Evolutionary conservation across 1,140 invertebrate species (phyloP).

Genomic region (Drosophila takahashii): DNA sequence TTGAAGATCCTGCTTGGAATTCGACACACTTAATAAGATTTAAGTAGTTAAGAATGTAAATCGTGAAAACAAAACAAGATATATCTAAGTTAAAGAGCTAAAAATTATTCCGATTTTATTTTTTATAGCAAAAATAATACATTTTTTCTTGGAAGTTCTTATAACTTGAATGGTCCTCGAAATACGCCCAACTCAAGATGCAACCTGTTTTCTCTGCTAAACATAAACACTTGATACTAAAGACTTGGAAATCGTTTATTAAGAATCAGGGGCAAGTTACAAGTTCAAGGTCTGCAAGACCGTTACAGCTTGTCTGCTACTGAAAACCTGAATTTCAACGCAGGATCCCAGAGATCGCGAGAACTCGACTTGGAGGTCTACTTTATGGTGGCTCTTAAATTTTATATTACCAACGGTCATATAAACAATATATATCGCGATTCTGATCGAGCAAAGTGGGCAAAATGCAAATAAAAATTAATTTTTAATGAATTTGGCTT

Average conservation of each 20-base stretch:
- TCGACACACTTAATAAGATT: conserved; percentile 6
- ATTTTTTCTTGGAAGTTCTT: not conserved
- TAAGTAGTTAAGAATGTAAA: not conserved
- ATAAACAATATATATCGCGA: conserved; percentile 46
- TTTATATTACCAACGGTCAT: conserved; percentile 40
- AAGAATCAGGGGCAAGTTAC: conserved; percentile 41
- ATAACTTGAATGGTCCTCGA: not conserved
- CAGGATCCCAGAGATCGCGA: conserved; percentile 22
- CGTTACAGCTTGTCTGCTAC: conserved; percentile 30
- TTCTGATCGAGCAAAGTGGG: conserved; percentile 21
- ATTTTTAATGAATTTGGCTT: conserved; percentile 49
- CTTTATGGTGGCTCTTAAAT: conserved; percentile 42
- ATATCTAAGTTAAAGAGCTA: no score
- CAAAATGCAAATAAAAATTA: conserved; percentile 47
- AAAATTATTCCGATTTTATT: no score
- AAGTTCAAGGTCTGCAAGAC: conserved; percentile 67
- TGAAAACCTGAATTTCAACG: conserved; percentile 29
- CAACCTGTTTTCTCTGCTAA: not conserved
- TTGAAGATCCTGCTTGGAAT: conserved; percentile 10
- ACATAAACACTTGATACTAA: conserved; percentile 22
- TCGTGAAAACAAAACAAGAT: not conserved
- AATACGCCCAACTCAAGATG: conserved; percentile 3
- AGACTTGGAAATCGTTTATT: conserved; percentile 5
- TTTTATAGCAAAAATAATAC: no score
- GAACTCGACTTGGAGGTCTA: conserved; percentile 40